Percentiles rank a stretch among this genome's conserved stretches.
Evolutionary conservation across 2,888 invertebrate genomes (phyloP).

Genomic region (Lordiphosa fenestrarum): DNA sequence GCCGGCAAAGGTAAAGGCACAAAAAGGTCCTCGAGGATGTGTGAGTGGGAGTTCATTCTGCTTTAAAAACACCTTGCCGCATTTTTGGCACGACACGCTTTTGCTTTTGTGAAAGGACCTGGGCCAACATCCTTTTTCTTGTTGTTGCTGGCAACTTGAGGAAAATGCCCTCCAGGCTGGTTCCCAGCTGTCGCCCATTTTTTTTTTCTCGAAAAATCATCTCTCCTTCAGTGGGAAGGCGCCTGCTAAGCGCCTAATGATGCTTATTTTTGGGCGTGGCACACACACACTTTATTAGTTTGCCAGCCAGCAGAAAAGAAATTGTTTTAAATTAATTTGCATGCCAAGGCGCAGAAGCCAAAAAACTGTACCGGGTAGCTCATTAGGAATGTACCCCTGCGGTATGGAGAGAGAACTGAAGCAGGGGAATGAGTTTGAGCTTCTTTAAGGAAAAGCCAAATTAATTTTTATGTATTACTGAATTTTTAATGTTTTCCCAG

Average conservation of each 20-base stretch:
- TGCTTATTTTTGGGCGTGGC: constrained; percentile 59
- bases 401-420: not conserved
- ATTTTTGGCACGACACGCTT: constrained; percentile 58
- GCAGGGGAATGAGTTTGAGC: too few relatives aligned
- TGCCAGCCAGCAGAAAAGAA: constrained; percentile 45
- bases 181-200: constrained; percentile 42
- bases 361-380: constrained; percentile 9
- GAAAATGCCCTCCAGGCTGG: constrained; percentile 36
- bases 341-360: constrained; percentile 37
- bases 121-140: constrained; percentile 15
- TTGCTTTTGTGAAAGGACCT: constrained; percentile 53
- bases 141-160: constrained; percentile 27
- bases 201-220: constrained; percentile 18
- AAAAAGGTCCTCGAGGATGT: constrained; percentile 17
- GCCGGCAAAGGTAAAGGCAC: constrained; percentile 28
- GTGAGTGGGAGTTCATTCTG: constrained; percentile 22
- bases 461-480: too few relatives aligned
- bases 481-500: not conserved
- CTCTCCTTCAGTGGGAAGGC: constrained; percentile 33
- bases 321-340: constrained; percentile 68
- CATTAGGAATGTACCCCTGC: constrained; percentile 8
- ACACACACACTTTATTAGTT: constrained; percentile 47
- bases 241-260: constrained; percentile 67
- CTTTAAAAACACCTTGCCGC: constrained; percentile 64
- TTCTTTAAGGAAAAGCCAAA: not conserved